Evolutionary conservation across 1,140 invertebrate genomes (phyloP).

Genomic region (Mactra quadrangularis): DNA sequence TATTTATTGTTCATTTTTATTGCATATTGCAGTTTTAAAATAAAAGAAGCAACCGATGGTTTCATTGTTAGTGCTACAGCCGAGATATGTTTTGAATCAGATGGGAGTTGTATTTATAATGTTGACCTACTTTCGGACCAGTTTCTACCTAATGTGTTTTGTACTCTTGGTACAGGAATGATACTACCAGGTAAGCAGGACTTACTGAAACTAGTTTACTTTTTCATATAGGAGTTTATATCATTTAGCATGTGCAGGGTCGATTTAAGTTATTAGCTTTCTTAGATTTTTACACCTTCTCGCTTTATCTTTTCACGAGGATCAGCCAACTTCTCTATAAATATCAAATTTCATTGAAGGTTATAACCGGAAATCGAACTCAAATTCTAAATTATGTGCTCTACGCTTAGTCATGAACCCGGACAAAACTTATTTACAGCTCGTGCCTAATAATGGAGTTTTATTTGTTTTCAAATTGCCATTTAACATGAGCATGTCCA

Average conservation of each 20-base stretch:
- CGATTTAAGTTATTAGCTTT: neutral
- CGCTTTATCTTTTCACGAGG: neutral
- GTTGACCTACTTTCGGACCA: neutral
- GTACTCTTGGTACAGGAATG: conserved; percentile 2
- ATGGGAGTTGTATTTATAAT: neutral
- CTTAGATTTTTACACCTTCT: neutral
- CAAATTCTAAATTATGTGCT: too few relatives aligned
- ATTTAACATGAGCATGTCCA: too few relatives aligned
- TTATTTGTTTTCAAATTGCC: too few relatives aligned
- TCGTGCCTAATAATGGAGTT: too few relatives aligned
- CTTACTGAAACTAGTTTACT: neutral
- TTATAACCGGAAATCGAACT: neutral
- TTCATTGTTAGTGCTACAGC: neutral
- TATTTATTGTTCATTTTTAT: too few relatives aligned
- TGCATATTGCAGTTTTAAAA: neutral
- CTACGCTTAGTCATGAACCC: too few relatives aligned
- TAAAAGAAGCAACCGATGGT: neutral
- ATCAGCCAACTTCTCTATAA: too few relatives aligned
- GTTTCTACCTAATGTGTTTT: conserved; percentile 1
- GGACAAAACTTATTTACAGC: too few relatives aligned
- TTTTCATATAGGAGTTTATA: neutral
- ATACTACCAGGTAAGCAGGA: conserved; percentile 7
- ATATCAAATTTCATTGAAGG: neutral
- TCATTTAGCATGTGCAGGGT: neutral
- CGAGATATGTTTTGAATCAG: neutral